Evolutionary conservation across 2,113 vertebrate genomes (phyloP).

Genomic region (Crotalus viridis): DNA sequence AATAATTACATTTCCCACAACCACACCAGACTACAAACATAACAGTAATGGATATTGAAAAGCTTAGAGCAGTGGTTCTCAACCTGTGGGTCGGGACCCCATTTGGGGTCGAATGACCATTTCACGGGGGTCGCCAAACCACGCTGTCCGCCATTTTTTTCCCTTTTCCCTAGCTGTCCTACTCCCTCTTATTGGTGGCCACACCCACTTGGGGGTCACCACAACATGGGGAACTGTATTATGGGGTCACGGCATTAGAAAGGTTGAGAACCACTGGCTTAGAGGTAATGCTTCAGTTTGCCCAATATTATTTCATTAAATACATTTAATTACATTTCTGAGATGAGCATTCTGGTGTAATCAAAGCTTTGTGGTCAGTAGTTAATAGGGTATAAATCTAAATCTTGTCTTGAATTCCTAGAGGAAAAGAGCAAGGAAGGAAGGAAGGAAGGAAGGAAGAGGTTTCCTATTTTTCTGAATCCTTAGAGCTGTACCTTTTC

Average conservation of each 20-base stretch:
- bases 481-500: neutral
- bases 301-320: neutral
- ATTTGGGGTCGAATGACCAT: too few species aligned
- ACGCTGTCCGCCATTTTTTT: too few species aligned
- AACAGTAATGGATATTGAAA: neutral
- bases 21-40: neutral
- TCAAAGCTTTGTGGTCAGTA: neutral
- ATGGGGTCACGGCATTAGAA: too few species aligned
- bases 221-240: too few species aligned
- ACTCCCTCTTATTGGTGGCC: too few species aligned
- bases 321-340: neutral
- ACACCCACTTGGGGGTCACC: too few species aligned
- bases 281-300: constrained; percentile 21
- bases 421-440: neutral
- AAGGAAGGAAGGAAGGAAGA: neutral
- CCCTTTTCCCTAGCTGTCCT: too few species aligned
- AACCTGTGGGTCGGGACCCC: too few species aligned
- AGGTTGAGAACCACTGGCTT: neutral
- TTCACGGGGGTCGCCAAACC: too few species aligned
- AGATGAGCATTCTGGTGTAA: neutral
- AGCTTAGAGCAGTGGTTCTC: neutral
- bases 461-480: neutral
- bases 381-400: neutral
- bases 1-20: constrained; percentile 39
- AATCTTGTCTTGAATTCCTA: neutral